Evolutionary conservation across 2,797 vertebrate genomes (phyloP).

Genomic region (Nannoperca australis): DNA sequence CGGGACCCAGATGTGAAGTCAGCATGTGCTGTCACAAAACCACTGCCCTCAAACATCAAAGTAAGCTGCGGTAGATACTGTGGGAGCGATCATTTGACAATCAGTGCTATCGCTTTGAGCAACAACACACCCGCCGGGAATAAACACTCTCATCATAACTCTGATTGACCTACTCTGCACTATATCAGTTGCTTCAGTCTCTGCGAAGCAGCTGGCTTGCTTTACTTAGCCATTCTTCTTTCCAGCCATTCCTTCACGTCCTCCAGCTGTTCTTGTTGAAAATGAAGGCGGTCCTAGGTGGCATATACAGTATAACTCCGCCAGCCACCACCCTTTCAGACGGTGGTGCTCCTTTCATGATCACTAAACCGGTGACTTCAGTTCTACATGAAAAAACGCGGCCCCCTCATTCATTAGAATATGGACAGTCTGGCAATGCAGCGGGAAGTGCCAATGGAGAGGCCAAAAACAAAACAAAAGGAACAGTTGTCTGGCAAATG

Average conservation of each 20-base stretch:
- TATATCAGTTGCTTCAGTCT: conserved; percentile 23
- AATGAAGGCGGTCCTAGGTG: background rate
- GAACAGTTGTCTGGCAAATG: too few relatives aligned
- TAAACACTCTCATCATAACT: conserved; percentile 60
- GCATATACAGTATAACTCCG: background rate
- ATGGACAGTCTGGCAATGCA: background rate
- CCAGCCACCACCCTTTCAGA: background rate
- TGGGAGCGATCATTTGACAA: conserved; percentile 63
- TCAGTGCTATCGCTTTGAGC: conserved; percentile 61
- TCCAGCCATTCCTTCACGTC: background rate
- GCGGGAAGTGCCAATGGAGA: background rate
- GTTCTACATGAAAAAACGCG: background rate
- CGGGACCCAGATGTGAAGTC: conserved; percentile 71
- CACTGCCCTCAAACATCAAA: conserved; percentile 72
- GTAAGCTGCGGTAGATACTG: conserved; percentile 47
- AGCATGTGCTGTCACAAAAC: conserved; percentile 73
- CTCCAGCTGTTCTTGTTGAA: background rate
- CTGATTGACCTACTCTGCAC: conserved; percentile 41
- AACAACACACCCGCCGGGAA: conserved; percentile 47
- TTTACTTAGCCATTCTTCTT: conserved; percentile 1
- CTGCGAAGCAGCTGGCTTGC: conserved; percentile 6
- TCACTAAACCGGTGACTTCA: background rate
- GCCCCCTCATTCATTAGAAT: background rate
- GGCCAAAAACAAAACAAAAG: background rate
- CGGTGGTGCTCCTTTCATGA: background rate